Evolutionary conservation across 1,140 invertebrate genomes (phyloP).

Genomic region (Apis florea): DNA sequence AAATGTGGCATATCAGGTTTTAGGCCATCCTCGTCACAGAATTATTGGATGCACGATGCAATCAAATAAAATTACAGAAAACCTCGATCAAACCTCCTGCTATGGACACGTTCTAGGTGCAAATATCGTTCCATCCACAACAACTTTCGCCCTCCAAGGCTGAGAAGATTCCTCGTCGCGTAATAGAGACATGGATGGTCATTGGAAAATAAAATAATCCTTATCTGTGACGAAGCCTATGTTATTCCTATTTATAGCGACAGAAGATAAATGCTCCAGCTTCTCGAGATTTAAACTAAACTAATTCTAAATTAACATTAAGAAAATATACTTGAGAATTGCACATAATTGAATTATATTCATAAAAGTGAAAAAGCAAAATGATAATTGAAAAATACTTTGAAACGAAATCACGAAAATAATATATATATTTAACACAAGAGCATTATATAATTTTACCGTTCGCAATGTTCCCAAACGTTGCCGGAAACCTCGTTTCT

Average conservation of each 20-base stretch:
- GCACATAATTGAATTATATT: neutral
- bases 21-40: too few relatives aligned
- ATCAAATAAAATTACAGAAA: neutral
- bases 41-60: too few relatives aligned
- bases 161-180: slow-evolving; percentile 74
- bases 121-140: slow-evolving; percentile 72
- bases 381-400: too few relatives aligned
- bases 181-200: slow-evolving; percentile 64
- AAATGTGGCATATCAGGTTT: too few relatives aligned
- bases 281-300: too few relatives aligned
- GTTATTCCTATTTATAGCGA: neutral
- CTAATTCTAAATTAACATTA: too few relatives aligned
- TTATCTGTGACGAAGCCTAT: neutral
- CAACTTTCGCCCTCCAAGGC: slow-evolving; percentile 80
- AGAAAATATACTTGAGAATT: neutral
- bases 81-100: neutral
- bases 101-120: slow-evolving; percentile 52
- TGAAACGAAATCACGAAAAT: too few relatives aligned
- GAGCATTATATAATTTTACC: neutral
- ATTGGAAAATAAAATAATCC: slow-evolving; percentile 53
- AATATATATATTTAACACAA: neutral
- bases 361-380: too few relatives aligned
- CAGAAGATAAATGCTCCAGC: neutral
- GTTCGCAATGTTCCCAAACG: neutral
- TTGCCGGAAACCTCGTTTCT: slow-evolving; percentile 14